These are phyloP conservation scores for Diplolepis rosae DNA, from an alignment of 2,888 invertebrate species.

Conservation along the genomic window DNA sequence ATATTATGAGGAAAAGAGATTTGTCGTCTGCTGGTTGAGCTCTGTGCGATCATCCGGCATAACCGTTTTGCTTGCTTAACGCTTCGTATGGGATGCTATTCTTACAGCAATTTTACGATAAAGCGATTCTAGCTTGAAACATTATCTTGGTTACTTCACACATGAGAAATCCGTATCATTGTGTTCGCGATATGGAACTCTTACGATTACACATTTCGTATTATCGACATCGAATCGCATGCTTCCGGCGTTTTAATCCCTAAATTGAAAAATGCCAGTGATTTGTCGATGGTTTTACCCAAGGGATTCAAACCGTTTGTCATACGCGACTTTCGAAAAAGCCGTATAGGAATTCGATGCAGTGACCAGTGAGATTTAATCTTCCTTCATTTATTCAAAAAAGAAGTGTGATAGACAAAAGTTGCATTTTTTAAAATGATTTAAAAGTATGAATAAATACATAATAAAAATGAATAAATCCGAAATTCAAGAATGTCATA, in stretches of 20 bases:
- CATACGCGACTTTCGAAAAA: constrained; percentile 19
- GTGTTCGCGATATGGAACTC: neutral
- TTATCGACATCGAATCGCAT: constrained; percentile 19
- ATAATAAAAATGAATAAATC: neutral
- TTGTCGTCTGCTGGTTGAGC: neutral
- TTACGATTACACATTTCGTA: constrained; percentile 19
- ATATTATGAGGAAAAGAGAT: neutral
- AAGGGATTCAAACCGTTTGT: constrained; percentile 17
- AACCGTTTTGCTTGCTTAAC: constrained; percentile 6
- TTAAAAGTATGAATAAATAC: too few species aligned
- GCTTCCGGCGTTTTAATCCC: constrained; percentile 4
- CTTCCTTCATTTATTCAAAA: neutral
- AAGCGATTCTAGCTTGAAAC: neutral
- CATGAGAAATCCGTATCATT: neutral
- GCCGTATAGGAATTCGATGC: neutral
- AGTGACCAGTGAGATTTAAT: neutral
- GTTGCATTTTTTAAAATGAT: too few species aligned
- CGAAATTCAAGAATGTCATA: neutral
- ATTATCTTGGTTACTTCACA: neutral
- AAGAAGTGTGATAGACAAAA: neutral
- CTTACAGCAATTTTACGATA: constrained; percentile 12
- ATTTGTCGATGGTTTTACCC: constrained; percentile 35
- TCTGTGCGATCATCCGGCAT: neutral
- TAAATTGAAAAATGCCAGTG: constrained; percentile 33
- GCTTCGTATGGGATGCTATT: neutral